Evolutionary conservation across 2,888 invertebrate species (phyloP), one percentile per base, ranked within the genome.

Genomic region (Exocentrus adspersus): DNA sequence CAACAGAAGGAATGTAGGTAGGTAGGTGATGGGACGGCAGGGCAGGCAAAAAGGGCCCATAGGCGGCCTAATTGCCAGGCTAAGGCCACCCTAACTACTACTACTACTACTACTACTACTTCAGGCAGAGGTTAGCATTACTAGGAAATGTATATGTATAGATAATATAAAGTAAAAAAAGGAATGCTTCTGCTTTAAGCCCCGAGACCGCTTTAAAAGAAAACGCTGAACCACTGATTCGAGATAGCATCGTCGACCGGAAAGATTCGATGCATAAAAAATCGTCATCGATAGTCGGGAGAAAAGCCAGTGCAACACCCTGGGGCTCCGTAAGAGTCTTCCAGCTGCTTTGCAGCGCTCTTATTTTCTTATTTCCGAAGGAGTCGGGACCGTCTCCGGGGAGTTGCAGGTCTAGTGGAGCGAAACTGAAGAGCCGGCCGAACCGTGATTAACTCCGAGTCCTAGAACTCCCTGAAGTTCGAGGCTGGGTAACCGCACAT

Each of bases 381-480:
- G 37, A 58, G 32, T 62, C 62, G 43, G 52, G 58, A 42, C 21
- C 52, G 19, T 53, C 69, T 52, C 62, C 2, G 3, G 69, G 59
- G 69, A 66, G 41, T 57, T 41, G 37, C 54, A 61, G 61, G 66
- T 64, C 62, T 69, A 60, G 60, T 64, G 65, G 52, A 54, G 65
- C 68, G 68, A 42, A 66, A 63, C 64, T 62, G 66, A 53, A 62
- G 60, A 69, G 66, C 54, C 64, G 50, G 58, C 48, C 60, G 57
- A 62, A 61, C 53, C 69, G 65, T 67, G 69, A 69, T 69, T 69
- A 69, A 67, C 67, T 61, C 56, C 56, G 67, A 59, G 63, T 64
- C 64, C 50, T 60, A 58, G 46, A 48, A 51, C 52, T 67, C 69
- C 67, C 68, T 50, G 32, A 30, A 20, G 30, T 32, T 37, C 32